Evolutionary conservation across 2,113 vertebrate genomes (phyloP).

Genomic region (Nettapus auritus): DNA sequence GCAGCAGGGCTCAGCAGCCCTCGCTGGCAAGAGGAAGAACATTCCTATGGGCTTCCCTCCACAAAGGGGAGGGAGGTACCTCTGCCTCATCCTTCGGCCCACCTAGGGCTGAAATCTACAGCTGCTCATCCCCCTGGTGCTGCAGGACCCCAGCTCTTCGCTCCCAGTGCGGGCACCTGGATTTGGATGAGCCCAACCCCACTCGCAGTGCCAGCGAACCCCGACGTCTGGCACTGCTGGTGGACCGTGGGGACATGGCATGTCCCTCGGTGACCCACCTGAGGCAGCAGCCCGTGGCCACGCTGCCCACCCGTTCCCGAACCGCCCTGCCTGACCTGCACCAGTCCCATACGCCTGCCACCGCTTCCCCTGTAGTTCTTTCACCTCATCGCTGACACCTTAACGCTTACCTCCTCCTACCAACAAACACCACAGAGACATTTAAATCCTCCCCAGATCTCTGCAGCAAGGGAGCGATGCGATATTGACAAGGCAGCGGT

Average conservation of each 20-base stretch:
- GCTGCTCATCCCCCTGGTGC: neutral
- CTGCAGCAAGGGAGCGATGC: fast-evolving
- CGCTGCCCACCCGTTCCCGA: neutral
- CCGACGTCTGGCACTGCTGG: neutral
- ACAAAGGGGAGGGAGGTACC: fast-evolving
- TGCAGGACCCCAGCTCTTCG: neutral
- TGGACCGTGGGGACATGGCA: neutral
- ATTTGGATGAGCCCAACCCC: neutral
- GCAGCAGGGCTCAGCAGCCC: neutral
- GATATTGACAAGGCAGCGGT: neutral
- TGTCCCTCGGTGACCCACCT: neutral
- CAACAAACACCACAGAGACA: neutral
- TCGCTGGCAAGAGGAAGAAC: neutral
- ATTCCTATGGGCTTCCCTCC: neutral
- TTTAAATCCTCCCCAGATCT: neutral
- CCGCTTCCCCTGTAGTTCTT: neutral
- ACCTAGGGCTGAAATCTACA: neutral
- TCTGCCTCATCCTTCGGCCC: neutral
- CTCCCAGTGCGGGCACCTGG: fast-evolving
- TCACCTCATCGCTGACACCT: too few species aligned
- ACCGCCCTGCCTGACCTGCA: neutral
- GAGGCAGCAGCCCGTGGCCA: neutral
- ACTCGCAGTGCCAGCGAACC: neutral
- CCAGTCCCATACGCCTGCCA: fast-evolving
- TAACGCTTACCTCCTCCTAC: neutral